Conservation (phyloP, 2,888 invertebrate genomes). For the Nebria brevicollis region DNA sequence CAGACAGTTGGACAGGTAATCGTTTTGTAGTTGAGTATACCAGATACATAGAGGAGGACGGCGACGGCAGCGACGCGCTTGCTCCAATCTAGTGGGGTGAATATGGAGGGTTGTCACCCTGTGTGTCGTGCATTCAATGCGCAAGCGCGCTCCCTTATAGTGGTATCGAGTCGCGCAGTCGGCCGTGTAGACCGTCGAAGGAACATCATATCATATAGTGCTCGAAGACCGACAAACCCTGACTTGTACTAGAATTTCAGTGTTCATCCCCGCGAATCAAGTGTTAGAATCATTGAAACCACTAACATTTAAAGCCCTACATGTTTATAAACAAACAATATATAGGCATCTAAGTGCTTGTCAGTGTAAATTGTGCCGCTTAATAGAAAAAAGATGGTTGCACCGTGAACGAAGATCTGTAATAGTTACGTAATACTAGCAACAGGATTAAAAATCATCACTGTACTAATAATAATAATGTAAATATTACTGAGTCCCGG, state of each 20-base stretch:
- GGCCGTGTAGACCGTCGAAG: constrained; percentile 57
- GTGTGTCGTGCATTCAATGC: constrained; percentile 48
- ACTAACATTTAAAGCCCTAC: neutral
- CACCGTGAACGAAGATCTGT: neutral
- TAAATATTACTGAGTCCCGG: constrained; percentile 3
- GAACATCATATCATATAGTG: constrained; percentile 63
- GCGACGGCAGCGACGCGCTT: constrained; percentile 23
- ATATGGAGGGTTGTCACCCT: constrained; percentile 21
- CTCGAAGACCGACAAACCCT: neutral
- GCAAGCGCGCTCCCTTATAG: constrained; percentile 64
- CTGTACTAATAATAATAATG: constrained; percentile 7
- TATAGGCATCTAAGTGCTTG: neutral
- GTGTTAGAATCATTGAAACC: neutral
- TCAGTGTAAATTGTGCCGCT: neutral
- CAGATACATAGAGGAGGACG: constrained; percentile 32
- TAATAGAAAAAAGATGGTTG: neutral
- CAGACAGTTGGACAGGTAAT: constrained; percentile 28
- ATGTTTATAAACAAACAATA: neutral
- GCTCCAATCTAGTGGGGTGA: neutral
- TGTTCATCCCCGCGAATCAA: neutral
- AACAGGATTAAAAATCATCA: neutral
- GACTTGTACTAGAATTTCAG: neutral
- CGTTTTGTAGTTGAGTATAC: constrained; percentile 38
- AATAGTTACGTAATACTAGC: neutral
- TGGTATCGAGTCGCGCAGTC: constrained; percentile 59